Base-by-base conservation (phyloP, 1,140 invertebrate species). In the Magallana ariakensis region DNA sequence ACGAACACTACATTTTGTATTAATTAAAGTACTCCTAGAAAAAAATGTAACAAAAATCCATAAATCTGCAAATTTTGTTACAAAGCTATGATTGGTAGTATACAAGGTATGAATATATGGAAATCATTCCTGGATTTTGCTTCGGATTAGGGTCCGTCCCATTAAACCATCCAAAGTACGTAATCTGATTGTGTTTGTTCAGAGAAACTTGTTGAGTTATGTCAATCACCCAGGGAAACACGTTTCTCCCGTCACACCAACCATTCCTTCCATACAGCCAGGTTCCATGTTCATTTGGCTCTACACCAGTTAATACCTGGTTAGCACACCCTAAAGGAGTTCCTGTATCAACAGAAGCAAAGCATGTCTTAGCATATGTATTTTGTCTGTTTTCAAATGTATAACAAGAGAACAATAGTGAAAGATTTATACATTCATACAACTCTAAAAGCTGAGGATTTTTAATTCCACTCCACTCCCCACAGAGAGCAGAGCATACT, bases 221-320 rank as follows among this genome's bases (percentile, higher is more conserved):
- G 55, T 91, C 90, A 55, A 91, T 83, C 8, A 90, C 83, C 91
- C 89, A 91, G 0, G 91, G 90, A 19, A 85, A 87, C 8, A 92
- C 90, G 55, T 92, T 88, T 57, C 87, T 83, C 0, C 92, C 92
- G 83, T 91, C 91, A 88, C 92, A 92, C 92, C 92, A 92, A 54
- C 92, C 92, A 84, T 92, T 90, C 22, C 92, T 85, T 0, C 92
- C 92, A 89, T 92, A 92, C 80, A 92, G 80, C 92, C 92, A 92
- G 9, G 92, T 92, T 9, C 92, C 92, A 86, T 92, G 92, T 85
- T 92, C 91, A 84, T 92, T 92, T 0, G 92, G 91, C 55, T 88
- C 89, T 15, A 91, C 90, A 16, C 92, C 92, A 53, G 57, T 70
- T n/a, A 75, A 83, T 0, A 91, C 91, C 26, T 85, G 85, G 54